Conservation (phyloP, 2,113 vertebrate species). For the Tyrannus savana region DNA sequence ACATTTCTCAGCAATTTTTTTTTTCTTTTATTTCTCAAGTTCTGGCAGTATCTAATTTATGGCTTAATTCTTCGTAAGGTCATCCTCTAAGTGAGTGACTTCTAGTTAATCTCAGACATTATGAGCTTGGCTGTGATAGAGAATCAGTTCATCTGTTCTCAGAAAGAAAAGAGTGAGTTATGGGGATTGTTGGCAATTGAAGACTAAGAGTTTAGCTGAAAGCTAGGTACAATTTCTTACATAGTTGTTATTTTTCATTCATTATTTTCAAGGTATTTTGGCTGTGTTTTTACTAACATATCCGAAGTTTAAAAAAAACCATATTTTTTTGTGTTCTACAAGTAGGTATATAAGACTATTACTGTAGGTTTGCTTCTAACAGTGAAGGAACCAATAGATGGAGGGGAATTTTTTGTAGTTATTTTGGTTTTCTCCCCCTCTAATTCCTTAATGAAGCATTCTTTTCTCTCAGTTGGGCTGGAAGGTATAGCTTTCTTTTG, state of each 20-base stretch:
- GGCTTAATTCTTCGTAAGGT: constrained; percentile 44
- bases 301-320: not conserved
- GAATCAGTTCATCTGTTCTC: constrained; percentile 4
- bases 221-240: not conserved
- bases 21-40: constrained; percentile 3
- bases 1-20: not conserved
- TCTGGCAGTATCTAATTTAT: constrained; percentile 38
- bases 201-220: not conserved
- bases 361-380: not conserved
- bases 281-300: not conserved
- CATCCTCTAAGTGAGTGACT: constrained; percentile 22
- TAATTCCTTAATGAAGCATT: not conserved
- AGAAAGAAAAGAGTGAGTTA: not conserved
- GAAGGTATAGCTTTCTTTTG: not conserved
- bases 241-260: not conserved
- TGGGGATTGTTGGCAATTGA: not conserved
- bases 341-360: not conserved
- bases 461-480: not conserved
- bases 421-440: not conserved
- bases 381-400: not conserved
- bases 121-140: not conserved
- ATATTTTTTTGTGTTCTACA: not conserved
- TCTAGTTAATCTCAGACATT: constrained; percentile 14
- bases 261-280: not conserved
- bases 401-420: accelerated